Conservation (phyloP, 1,140 invertebrate species). For the Drosophila bocki region DNA sequence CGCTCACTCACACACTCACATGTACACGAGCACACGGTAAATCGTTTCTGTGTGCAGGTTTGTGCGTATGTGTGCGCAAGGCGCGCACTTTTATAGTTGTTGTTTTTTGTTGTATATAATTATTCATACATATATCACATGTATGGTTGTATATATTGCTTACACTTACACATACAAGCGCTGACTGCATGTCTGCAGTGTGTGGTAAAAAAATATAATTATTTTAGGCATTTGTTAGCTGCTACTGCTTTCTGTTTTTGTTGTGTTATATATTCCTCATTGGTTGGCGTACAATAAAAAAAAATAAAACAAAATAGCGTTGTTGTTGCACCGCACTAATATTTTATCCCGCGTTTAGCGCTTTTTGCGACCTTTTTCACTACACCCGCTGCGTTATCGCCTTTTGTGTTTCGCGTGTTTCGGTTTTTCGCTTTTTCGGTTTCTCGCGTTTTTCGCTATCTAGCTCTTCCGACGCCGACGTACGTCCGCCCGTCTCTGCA, state of each 20-base stretch:
- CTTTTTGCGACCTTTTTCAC: background rate
- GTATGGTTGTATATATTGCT: constrained; percentile 3
- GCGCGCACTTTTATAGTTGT: constrained; percentile 36
- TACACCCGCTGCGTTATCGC: constrained; percentile 4
- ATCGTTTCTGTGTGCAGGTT: constrained; percentile 41
- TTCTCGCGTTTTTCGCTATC: constrained; percentile 37
- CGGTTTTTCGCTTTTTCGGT: constrained; percentile 53
- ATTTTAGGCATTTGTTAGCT: constrained; percentile 43
- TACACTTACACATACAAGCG: constrained; percentile 48
- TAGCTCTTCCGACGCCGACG: constrained; percentile 45
- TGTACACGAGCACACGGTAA: constrained; percentile 18
- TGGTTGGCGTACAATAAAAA: constrained; percentile 13
- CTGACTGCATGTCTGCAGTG: constrained; percentile 54
- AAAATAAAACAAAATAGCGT: constrained; percentile 18
- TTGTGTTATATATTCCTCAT: constrained; percentile 17
- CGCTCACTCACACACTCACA: constrained; percentile 13
- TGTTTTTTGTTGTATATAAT: constrained; percentile 32
- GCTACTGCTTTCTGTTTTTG: constrained; percentile 10
- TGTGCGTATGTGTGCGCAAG: constrained; percentile 20
- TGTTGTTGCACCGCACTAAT: constrained; percentile 12
- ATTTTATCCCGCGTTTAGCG: background rate
- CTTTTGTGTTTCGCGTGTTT: constrained; percentile 6
- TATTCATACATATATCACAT: constrained; percentile 16
- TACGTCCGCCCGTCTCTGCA: constrained; percentile 81
- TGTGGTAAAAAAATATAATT: constrained; percentile 34